These are phyloP conservation scores for Pogoniulus pusillus DNA, from an alignment of 2,797 vertebrate species.

Conservation along the genomic window DNA sequence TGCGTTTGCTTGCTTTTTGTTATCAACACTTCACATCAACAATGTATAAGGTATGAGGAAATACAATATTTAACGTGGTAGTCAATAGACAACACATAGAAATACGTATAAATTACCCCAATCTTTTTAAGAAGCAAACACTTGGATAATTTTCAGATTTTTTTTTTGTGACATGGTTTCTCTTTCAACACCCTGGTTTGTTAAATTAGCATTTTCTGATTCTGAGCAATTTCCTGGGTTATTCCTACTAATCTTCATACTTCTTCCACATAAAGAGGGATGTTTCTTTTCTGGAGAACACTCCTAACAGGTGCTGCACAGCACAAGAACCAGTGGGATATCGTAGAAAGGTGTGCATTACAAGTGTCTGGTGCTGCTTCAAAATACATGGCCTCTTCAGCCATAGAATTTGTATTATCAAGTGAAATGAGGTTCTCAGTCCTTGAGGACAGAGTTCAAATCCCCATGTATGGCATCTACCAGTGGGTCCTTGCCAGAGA, in stretches of 20 bases:
- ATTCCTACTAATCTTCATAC: neutral
- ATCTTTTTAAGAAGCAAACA: neutral
- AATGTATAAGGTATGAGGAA: neutral
- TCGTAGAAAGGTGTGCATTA: neutral
- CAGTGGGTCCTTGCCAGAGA: neutral
- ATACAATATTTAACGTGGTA: neutral
- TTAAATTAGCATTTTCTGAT: neutral
- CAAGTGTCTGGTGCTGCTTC: neutral
- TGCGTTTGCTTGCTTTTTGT: neutral
- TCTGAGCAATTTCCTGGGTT: neutral
- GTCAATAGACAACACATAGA: neutral
- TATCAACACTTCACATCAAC: neutral
- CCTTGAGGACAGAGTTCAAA: neutral
- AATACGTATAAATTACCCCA: neutral
- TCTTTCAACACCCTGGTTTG: neutral
- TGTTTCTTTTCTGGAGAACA: neutral
- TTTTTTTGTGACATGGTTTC: neutral
- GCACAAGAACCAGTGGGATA: neutral
- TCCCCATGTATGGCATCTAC: neutral
- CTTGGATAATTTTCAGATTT: neutral
- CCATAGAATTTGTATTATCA: neutral
- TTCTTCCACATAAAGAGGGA: neutral
- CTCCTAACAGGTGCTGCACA: fast-evolving
- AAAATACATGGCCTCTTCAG: neutral
- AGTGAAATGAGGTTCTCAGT: neutral